phyloP scores from a whole-genome alignment of 2,797 vertebrate species.

The Galaxias olidus region DNA sequence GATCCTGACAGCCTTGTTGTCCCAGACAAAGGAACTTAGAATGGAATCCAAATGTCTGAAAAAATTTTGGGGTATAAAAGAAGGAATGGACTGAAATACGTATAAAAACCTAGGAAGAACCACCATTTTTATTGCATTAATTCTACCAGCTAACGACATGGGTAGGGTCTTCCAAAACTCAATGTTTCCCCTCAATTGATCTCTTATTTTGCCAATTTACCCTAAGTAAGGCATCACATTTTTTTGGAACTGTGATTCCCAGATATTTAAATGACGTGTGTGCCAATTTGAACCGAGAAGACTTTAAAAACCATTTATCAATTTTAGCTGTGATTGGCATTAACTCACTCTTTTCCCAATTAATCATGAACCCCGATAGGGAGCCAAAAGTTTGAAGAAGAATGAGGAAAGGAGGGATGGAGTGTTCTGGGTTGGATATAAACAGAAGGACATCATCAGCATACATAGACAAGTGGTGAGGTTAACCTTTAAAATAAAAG shows the following conservation, averaged over 20 bases:
- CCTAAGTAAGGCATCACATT: not conserved
- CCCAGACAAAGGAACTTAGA: too few relatives aligned
- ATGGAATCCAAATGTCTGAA: too few relatives aligned
- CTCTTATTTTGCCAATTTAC: slow-evolving; percentile 8
- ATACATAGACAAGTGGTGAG: slow-evolving; percentile 10
- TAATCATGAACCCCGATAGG: slow-evolving; percentile 12
- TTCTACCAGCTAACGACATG: slow-evolving; percentile 7
- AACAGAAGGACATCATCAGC: too few relatives aligned
- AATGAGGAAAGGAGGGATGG: not conserved
- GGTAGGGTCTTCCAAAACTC: slow-evolving; percentile 14
- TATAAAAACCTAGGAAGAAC: too few relatives aligned
- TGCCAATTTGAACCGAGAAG: not conserved
- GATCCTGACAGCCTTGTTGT: too few relatives aligned
- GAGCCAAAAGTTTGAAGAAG: not conserved
- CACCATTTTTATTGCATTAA: slow-evolving; percentile 24
- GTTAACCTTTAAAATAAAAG: not conserved
- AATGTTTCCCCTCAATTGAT: slow-evolving; percentile 8
- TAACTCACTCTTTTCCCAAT: slow-evolving; percentile 15
- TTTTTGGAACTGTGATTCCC: slow-evolving; percentile 6
- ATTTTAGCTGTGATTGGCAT: slow-evolving; percentile 6
- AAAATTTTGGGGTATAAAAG: too few relatives aligned
- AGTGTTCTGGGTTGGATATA: slow-evolving; percentile 6
- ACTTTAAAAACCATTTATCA: not conserved
- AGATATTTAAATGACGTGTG: not conserved
- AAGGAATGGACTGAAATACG: too few relatives aligned